A percentile compares a stretch with the other conserved stretches of the same genome.
phyloP scores from a whole-genome alignment of 2,888 invertebrate genomes.

The Drosophila borealis region DNA sequence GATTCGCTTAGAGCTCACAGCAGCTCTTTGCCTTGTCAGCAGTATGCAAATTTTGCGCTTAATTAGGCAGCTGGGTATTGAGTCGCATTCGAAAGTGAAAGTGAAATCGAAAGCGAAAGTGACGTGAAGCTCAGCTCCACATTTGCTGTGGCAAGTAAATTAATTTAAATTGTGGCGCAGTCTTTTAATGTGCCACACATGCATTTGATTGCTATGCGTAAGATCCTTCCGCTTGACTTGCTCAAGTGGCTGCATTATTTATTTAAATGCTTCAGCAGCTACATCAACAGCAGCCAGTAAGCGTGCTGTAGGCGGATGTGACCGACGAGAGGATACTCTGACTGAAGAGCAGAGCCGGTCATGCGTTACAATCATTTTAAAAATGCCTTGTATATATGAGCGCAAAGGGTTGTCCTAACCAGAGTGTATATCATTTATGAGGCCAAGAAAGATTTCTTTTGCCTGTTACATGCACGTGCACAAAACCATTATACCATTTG shows the following conservation, averaged over 20 bases:
- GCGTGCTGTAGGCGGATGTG: no score
- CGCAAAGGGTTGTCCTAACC: no score
- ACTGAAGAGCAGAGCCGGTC: no score
- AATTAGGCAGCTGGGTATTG: slow-evolving; percentile 46
- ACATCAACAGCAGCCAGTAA: slow-evolving; percentile 7
- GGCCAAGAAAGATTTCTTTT: no score
- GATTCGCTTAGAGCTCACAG: slow-evolving; percentile 1
- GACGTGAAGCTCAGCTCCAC: background rate
- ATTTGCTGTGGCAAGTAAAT: slow-evolving; percentile 20
- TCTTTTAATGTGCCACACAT: slow-evolving; percentile 27
- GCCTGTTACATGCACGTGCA: no score
- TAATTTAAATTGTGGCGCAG: slow-evolving; percentile 45
- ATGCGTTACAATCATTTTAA: no score
- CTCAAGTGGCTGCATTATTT: slow-evolving; percentile 66
- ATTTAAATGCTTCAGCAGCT: slow-evolving; percentile 55
- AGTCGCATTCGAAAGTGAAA: slow-evolving; percentile 40
- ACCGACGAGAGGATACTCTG: no score
- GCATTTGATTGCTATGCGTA: slow-evolving; percentile 43
- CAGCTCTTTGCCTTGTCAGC: slow-evolving; percentile 34
- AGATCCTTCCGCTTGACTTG: slow-evolving; percentile 50
- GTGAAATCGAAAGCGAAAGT: slow-evolving; percentile 30
- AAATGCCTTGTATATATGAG: no score
- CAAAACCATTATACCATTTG: no score
- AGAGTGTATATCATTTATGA: no score
- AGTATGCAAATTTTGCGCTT: slow-evolving; percentile 57